Base-by-base conservation (phyloP, 2,888 invertebrate species). In the Coenonympha arcania region DNA sequence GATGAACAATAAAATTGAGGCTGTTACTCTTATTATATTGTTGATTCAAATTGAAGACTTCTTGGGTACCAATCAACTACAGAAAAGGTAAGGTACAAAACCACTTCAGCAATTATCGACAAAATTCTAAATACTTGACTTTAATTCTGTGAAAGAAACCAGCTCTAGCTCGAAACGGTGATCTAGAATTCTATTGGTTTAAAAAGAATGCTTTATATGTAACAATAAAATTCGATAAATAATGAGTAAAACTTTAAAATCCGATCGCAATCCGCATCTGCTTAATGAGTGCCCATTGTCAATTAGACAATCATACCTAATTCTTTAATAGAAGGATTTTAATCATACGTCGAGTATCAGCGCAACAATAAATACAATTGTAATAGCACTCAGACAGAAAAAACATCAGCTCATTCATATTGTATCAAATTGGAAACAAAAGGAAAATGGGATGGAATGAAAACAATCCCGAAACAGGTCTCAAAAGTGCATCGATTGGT, bases 401-500 rank as follows among this genome's bases (percentile, higher is more conserved):
- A 68, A 66, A 68, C 44, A 44, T 65, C 59, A 56, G 50, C 54
- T 57, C 57, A 56, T 60, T 57, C 61, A 63, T 58, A 60, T 60
- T 60, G 58, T 56, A 62, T 62, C 63, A 61, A 64, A 63, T 61
- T 58, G 62, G 59, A 60, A 65, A 66, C 62, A 67, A 63, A 65
- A 64, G 60, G 58, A 62, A 66, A 63, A 64, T 57, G 61, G 58
- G 58, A 62, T 61, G 58, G 61, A 65, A 64, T 63, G 62, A 62
- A 67, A 22, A 24, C 59, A 65, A 66, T 53, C 62, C 62, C 61
- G 61, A 65, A 63, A 66, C 64, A 61, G 59, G 62, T 61, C 62
- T 67, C 68, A 69, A 69, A 73, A 63, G 63, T 62, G 63, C 63
- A 65, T 64, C 61, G 62, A 65, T 63, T 65, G 59, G 55, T 63